Conservation (phyloP, 2,113 vertebrate genomes). For the Numenius arquata region DNA sequence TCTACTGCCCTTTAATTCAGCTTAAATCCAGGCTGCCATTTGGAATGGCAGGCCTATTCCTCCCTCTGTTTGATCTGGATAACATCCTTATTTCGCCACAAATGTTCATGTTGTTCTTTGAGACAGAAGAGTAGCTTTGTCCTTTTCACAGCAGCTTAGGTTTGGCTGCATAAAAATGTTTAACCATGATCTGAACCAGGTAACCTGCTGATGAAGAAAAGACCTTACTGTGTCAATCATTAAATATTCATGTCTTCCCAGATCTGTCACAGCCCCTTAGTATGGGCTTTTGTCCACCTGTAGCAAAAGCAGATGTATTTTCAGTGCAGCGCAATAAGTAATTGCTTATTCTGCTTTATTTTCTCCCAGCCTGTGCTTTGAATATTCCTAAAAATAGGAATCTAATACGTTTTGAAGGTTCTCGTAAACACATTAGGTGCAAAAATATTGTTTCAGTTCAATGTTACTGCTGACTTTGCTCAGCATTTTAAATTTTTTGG, state of each 20-base stretch:
- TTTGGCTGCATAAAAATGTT: background rate
- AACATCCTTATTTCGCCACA: background rate
- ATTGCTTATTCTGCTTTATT: background rate
- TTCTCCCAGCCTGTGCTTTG: background rate
- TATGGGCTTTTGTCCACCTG: background rate
- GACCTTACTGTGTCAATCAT: accelerated
- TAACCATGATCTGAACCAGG: background rate
- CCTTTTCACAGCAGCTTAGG: background rate
- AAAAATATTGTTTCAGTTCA: background rate
- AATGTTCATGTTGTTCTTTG: background rate
- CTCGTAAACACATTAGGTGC: background rate
- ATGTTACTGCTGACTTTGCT: background rate
- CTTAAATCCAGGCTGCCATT: background rate
- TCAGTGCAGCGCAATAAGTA: background rate
- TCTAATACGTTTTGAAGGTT: accelerated
- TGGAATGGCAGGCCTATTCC: background rate
- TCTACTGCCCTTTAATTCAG: background rate
- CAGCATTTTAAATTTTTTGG: background rate
- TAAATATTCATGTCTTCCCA: background rate
- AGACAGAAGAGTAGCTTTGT: background rate
- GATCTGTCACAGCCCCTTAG: background rate
- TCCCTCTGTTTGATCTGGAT: background rate
- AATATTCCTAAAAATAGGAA: background rate
- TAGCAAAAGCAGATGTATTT: background rate
- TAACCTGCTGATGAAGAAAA: background rate